Conservation (phyloP, 2,113 vertebrate genomes). For the Neogale vison region DNA sequence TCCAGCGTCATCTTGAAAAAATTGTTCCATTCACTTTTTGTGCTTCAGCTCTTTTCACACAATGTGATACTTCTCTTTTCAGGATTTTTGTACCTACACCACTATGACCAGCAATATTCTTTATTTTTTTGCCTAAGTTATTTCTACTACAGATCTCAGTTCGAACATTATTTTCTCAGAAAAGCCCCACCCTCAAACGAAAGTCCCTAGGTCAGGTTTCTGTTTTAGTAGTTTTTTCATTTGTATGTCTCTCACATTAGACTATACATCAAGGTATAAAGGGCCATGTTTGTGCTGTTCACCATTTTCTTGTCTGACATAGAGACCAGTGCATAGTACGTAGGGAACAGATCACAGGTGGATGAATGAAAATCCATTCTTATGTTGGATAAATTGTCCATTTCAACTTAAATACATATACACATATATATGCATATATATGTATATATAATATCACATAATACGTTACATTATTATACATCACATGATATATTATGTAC, state of each 20-base stretch:
- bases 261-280: background rate
- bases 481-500: no score
- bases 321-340: background rate
- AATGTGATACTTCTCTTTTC: background rate
- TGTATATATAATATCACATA: background rate
- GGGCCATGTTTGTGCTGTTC: background rate
- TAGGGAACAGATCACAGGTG: background rate
- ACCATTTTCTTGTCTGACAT: background rate
- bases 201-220: background rate
- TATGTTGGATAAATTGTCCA: background rate
- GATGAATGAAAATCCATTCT: conserved; percentile 16
- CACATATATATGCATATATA: no score
- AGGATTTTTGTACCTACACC: background rate
- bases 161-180: background rate
- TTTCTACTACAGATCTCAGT: background rate
- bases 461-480: background rate
- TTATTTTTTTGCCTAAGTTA: background rate
- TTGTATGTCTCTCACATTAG: background rate
- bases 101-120: background rate
- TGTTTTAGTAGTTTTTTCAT: background rate
- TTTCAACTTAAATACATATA: background rate
- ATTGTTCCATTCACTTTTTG: background rate
- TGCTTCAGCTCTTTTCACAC: background rate
- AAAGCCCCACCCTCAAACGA: background rate
- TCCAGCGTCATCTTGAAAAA: background rate